A percentile compares a stretch with the other conserved stretches of the same genome.
phyloP scores from a whole-genome alignment of 2,888 invertebrate genomes.

The Hirtodrosophila trivittata region DNA sequence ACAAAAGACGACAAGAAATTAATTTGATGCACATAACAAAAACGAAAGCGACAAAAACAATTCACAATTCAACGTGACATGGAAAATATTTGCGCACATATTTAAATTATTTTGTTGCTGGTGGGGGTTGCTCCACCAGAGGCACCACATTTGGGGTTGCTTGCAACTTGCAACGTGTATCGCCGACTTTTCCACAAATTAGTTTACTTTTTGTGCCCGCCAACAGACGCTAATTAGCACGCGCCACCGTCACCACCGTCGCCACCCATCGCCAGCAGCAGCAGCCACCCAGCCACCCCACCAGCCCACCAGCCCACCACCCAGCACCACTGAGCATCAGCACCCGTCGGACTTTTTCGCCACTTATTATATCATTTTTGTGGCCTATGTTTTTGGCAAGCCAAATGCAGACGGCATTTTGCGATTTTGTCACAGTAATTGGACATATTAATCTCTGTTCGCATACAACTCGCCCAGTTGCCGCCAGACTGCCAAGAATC shows the following conservation, averaged over 20 bases:
- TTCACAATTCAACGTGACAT: slow-evolving; percentile 73
- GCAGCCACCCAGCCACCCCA: slow-evolving; percentile 23
- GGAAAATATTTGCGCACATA: slow-evolving; percentile 64
- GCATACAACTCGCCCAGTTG: slow-evolving; percentile 62
- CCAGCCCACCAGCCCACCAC: no score
- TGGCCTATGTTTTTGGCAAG: slow-evolving; percentile 55
- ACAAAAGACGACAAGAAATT: slow-evolving; percentile 79
- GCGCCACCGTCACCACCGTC: slow-evolving; percentile 63
- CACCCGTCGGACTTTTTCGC: slow-evolving; percentile 48
- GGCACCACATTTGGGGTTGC: slow-evolving; percentile 34
- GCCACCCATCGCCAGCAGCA: slow-evolving; percentile 19
- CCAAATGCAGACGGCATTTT: slow-evolving; percentile 78
- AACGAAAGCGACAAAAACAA: slow-evolving; percentile 63
- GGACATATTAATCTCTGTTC: slow-evolving; percentile 84
- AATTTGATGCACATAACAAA: slow-evolving; percentile 67
- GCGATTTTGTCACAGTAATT: slow-evolving; percentile 84
- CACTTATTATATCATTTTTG: slow-evolving; percentile 76
- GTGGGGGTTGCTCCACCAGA: slow-evolving; percentile 55
- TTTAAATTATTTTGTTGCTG: slow-evolving; percentile 48
- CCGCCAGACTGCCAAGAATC: slow-evolving; percentile 61
- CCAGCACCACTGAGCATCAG: slow-evolving; percentile 17
- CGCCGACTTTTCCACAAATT: slow-evolving; percentile 73
- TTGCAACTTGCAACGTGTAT: slow-evolving; percentile 27
- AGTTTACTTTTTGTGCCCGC: slow-evolving; percentile 70
- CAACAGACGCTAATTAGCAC: slow-evolving; percentile 78